phyloP scores from a whole-genome alignment of 2,113 vertebrate genomes.

The Eudyptes chrysolophus region DNA sequence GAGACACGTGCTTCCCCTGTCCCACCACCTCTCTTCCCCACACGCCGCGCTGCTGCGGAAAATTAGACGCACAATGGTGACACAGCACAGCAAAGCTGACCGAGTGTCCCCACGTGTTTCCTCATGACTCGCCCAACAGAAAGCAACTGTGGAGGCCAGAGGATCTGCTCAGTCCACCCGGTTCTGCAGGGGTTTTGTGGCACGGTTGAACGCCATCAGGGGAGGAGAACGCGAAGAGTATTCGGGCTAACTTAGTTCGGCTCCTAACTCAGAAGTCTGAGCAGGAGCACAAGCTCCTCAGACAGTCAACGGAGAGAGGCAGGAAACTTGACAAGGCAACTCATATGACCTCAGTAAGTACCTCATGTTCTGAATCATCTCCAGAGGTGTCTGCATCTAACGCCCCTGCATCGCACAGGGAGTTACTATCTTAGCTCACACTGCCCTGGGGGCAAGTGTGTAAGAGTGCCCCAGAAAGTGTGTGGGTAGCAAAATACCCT shows the following conservation, averaged over 20 bases:
- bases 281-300: background rate
- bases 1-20: rapidly evolving
- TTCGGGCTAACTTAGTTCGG: background rate
- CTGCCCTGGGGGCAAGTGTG: background rate
- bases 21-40: background rate
- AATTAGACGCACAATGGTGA: rapidly evolving
- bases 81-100: background rate
- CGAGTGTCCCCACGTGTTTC: background rate
- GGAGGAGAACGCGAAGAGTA: background rate
- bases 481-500: background rate
- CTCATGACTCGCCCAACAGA: background rate
- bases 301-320: background rate
- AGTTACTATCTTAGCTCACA: background rate
- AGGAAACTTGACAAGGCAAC: background rate
- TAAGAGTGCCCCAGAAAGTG: background rate
- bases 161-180: background rate
- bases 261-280: background rate
- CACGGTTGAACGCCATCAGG: background rate
- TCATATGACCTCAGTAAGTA: background rate
- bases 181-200: background rate
- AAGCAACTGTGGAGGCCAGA: background rate
- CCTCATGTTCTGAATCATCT: background rate
- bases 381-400: background rate
- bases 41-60: rapidly evolving
- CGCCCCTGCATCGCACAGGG: background rate